Conservation (phyloP, 1,140 invertebrate species). For the Dinothrombium tinctorium region DNA sequence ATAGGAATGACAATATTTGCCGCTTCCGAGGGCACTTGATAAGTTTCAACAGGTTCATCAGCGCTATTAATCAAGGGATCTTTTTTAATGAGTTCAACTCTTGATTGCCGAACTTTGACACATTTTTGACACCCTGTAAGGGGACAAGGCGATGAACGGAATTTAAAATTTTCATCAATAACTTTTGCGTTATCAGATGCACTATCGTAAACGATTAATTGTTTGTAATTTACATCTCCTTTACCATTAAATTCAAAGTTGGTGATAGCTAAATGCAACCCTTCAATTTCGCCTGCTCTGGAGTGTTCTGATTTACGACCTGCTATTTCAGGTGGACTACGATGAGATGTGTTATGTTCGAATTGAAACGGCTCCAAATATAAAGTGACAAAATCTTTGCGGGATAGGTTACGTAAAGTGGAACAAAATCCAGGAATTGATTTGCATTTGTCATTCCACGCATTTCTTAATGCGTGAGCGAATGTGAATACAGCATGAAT, state of each 20-base stretch:
- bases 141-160: neutral
- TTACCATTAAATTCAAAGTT: neutral
- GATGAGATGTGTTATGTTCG: neutral
- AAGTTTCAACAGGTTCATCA: too few relatives aligned
- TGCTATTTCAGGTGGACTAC: neutral
- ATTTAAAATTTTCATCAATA: neutral
- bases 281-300: neutral
- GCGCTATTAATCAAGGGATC: too few relatives aligned
- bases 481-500: conserved; percentile 1
- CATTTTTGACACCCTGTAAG: neutral
- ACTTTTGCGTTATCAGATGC: neutral
- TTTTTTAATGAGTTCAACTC: neutral
- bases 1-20: too few relatives aligned
- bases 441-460: neutral
- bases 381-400: neutral
- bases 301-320: neutral
- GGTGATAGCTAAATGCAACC: neutral
- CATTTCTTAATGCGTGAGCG: neutral
- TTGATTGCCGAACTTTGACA: neutral
- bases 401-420: neutral
- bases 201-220: neutral
- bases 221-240: neutral
- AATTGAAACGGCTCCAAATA: neutral
- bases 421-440: neutral
- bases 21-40: too few relatives aligned